Evolutionary conservation across 1,140 invertebrate species (phyloP), one percentile per base, ranked within the genome.

Genomic region (Zaprionus ghesquierei): DNA sequence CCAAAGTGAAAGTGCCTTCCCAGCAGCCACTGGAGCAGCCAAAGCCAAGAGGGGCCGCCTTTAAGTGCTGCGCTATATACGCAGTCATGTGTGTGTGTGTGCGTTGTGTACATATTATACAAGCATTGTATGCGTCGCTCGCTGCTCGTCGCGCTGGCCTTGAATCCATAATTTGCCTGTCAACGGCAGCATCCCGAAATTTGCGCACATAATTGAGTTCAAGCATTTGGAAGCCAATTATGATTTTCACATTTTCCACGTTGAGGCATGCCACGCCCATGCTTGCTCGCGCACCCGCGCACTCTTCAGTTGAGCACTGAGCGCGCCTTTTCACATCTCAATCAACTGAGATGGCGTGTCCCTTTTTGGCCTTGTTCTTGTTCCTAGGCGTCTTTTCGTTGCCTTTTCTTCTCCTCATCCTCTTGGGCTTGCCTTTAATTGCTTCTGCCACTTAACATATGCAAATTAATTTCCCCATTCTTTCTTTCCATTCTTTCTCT

Each of bases 201-300:
- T 75, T 89, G 79, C 69, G 69, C 77, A 84, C 85, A 84, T 89
- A 89, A 89, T 89, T 89, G 79, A 89, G 84, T 89, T 89, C 70
- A 89, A 89, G 84, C 84, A 89, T 89, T 89, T 80, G 85, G 73
- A 89, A 89, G 84, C 85, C 84, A 89, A 89, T 89, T 89, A 89
- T 89, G 80, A 89, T 84, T 80, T 89, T 15, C 80, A 77, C 79
- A 81, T 87, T 87, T 74, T 77, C 75, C 60, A 60, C 56, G 10
- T 3, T 27, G 22, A 15, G 55, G 31, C 54, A 44, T 46, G 20
- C 54, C 56, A 31, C 44, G 10, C 31, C 15, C 33, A n/a, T 15
- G 18, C 23, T 20, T 8, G 3, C 35, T 0, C 46, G 10, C n/a
- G 10, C 58, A 12, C 20, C 53, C 51, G 18, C 38, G 31, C 22